phyloP scores from a whole-genome alignment of 2,113 vertebrate genomes.

The Dromiciops gliroides region DNA sequence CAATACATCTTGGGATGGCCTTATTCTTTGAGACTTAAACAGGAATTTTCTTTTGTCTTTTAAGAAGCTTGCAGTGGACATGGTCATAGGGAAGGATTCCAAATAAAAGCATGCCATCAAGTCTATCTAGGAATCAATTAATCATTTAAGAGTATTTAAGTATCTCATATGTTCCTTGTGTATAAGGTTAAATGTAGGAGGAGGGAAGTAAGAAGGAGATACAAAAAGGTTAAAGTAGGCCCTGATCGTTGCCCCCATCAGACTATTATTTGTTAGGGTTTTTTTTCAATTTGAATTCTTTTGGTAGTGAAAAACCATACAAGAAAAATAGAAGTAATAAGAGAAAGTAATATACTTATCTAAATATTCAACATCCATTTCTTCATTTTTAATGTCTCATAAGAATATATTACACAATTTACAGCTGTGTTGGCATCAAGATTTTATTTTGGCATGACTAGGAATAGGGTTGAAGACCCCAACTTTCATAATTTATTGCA shows the following conservation, averaged over 20 bases:
- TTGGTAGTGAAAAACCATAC: not conserved
- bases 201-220: not conserved
- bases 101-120: not conserved
- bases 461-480: slow-evolving; percentile 47
- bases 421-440: not conserved
- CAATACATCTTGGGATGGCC: too few relatives aligned
- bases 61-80: not conserved
- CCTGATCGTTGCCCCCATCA: not conserved
- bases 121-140: not conserved
- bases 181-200: not conserved
- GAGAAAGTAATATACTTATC: slow-evolving; percentile 9
- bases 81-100: not conserved
- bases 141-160: not conserved
- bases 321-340: not conserved
- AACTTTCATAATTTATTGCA: slow-evolving; percentile 35
- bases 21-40: not conserved
- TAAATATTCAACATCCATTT: slow-evolving; percentile 30
- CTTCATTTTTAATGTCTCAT: not conserved
- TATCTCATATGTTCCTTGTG: not conserved
- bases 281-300: not conserved
- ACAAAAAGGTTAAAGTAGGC: not conserved
- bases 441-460: slow-evolving; percentile 9
- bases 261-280: too few relatives aligned
- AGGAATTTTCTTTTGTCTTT: not conserved
- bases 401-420: slow-evolving; percentile 11